phyloP scores from a whole-genome alignment of 2,797 vertebrate species.

The Bufotes viridis region DNA sequence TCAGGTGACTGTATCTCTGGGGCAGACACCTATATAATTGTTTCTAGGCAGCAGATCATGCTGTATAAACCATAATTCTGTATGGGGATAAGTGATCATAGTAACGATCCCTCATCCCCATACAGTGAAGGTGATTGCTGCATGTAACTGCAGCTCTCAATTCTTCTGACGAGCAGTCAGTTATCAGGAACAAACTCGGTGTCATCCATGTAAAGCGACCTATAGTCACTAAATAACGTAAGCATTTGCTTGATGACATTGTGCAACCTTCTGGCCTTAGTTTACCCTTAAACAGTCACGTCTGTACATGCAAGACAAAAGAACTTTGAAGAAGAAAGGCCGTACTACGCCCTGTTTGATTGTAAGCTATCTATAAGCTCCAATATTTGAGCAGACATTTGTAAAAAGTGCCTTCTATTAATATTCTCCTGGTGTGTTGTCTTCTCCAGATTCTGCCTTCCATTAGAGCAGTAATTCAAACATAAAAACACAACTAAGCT shows the following conservation, averaged over 20 bases:
- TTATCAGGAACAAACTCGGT: too few relatives aligned
- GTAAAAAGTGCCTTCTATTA: not conserved
- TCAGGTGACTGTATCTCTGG: too few relatives aligned
- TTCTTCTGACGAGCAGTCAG: too few relatives aligned
- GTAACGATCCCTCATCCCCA: too few relatives aligned
- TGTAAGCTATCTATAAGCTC: not conserved
- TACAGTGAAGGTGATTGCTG: too few relatives aligned
- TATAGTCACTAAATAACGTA: not conserved
- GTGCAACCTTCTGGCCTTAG: not conserved
- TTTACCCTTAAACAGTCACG: not conserved
- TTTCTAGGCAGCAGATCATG: too few relatives aligned
- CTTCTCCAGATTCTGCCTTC: slow-evolving; percentile 1
- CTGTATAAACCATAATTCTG: too few relatives aligned
- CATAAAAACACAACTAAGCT: not conserved
- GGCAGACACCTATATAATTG: too few relatives aligned
- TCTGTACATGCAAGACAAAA: not conserved
- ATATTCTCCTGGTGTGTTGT: not conserved
- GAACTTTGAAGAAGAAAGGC: slow-evolving; percentile 1
- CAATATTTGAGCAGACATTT: slow-evolving; percentile 2
- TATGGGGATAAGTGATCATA: too few relatives aligned
- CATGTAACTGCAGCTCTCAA: too few relatives aligned
- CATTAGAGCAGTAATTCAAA: slow-evolving; percentile 16
- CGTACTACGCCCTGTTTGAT: not conserved
- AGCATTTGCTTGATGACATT: not conserved
- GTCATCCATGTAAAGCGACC: too few relatives aligned